These are phyloP conservation scores for Pachyrhynchus sulphureomaculatus DNA, from an alignment of 1,140 invertebrate species.

Conservation along the genomic window DNA sequence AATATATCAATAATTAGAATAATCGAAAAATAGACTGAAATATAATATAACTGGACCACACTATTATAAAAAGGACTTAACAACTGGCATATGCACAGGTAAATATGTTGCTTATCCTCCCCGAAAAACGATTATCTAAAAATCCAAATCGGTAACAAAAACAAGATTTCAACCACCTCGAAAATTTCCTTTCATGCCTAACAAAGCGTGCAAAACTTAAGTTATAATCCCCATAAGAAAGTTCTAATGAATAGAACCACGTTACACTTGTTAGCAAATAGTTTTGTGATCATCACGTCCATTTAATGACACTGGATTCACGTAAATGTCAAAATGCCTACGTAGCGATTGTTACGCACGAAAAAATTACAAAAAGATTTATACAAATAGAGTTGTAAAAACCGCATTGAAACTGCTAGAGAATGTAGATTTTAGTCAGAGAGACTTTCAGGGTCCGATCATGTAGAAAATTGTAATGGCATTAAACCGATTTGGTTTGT, in stretches of 20 bases:
- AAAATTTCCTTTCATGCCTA: slow-evolving; percentile 12
- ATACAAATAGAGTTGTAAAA: slow-evolving; percentile 10
- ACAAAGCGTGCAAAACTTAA: slow-evolving; percentile 25
- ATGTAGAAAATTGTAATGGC: slow-evolving; percentile 12
- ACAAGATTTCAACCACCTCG: slow-evolving; percentile 15
- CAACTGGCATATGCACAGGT: slow-evolving; percentile 21
- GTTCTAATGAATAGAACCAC: neutral
- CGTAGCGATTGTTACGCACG: slow-evolving; percentile 30
- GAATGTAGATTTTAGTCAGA: neutral
- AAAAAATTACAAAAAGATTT: slow-evolving; percentile 17
- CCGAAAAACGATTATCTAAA: slow-evolving; percentile 17
- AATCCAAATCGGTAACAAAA: slow-evolving; percentile 23
- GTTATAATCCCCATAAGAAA: slow-evolving; percentile 23
- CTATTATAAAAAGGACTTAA: slow-evolving; percentile 10
- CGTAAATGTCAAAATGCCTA: slow-evolving; percentile 28
- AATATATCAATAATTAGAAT: too few relatives aligned
- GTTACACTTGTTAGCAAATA: slow-evolving; percentile 27
- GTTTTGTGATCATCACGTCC: slow-evolving; percentile 26
- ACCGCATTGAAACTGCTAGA: neutral
- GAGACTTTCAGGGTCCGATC: slow-evolving; percentile 1
- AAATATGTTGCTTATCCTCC: slow-evolving; percentile 17
- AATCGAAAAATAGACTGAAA: neutral
- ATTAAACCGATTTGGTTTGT: neutral
- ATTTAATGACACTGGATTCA: slow-evolving; percentile 27
- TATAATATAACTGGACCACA: neutral